phyloP scores from a whole-genome alignment of 1,140 invertebrate genomes.

The Batillaria attramentaria region DNA sequence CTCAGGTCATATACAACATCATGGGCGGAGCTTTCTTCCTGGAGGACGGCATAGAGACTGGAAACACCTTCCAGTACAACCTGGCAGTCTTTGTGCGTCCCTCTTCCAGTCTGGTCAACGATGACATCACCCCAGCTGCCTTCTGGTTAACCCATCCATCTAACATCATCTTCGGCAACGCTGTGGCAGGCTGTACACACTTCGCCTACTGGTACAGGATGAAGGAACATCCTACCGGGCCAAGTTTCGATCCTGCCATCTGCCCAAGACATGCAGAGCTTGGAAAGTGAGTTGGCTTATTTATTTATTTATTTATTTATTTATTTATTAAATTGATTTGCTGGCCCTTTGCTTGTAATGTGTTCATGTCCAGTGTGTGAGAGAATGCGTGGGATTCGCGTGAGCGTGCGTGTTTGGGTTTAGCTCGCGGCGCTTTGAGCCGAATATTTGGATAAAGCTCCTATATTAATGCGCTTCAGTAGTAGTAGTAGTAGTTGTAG shows the following conservation, averaged over 20 bases:
- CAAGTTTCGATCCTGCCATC: conserved; percentile 53
- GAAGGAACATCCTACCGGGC: conserved; percentile 64
- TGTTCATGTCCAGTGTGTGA: background rate
- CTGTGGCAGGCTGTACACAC: conserved; percentile 66
- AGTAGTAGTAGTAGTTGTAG: too few species aligned
- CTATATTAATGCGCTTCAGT: too few species aligned
- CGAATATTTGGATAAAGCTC: too few species aligned
- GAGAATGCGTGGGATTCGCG: background rate
- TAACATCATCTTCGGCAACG: conserved; percentile 64
- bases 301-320: conserved; percentile 16
- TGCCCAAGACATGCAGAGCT: conserved; percentile 60
- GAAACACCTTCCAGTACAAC: conserved; percentile 65
- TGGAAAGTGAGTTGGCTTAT: conserved; percentile 53
- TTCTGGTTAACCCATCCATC: conserved; percentile 69
- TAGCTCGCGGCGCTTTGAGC: background rate
- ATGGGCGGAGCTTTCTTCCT: conserved; percentile 70
- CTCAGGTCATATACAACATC: conserved; percentile 62
- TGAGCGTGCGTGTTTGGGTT: background rate
- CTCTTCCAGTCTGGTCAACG: conserved; percentile 68
- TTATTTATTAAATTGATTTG: conserved; percentile 4
- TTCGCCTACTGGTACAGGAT: conserved; percentile 70
- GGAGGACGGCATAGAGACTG: conserved; percentile 69
- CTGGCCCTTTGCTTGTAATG: too few species aligned
- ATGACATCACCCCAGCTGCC: conserved; percentile 69
- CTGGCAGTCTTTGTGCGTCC: conserved; percentile 62